Evolutionary conservation across 1,140 invertebrate genomes (phyloP).

Genomic region (Galleria mellonella): DNA sequence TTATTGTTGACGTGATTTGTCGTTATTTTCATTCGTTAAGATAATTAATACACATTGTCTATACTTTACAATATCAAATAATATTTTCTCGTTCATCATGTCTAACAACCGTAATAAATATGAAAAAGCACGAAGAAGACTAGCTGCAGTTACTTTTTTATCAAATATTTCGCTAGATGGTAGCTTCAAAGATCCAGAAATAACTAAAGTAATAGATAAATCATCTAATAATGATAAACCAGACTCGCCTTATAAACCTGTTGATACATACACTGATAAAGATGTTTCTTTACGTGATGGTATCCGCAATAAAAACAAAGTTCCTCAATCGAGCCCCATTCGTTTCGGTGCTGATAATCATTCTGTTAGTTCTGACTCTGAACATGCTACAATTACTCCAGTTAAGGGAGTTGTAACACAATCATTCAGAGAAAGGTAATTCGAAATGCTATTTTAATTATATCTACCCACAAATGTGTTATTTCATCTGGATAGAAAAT

Average conservation of each 20-base stretch:
- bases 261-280: conserved; percentile 31
- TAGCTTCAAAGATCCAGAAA: conserved; percentile 84
- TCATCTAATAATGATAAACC: conserved; percentile 43
- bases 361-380: conserved; percentile 80
- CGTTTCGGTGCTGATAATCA: conserved; percentile 69
- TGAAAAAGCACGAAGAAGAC: conserved; percentile 76
- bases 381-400: conserved; percentile 72
- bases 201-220: conserved; percentile 43
- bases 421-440: conserved; percentile 78
- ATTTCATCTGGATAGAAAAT: too few relatives aligned
- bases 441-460: too few relatives aligned
- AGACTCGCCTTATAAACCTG: conserved; percentile 22
- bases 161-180: conserved; percentile 96
- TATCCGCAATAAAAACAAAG: conserved; percentile 34
- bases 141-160: conserved; percentile 92
- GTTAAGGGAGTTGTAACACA: conserved; percentile 37
- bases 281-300: conserved; percentile 24
- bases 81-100: conserved; percentile 22
- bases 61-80: background rate
- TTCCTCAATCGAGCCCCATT: conserved; percentile 47
- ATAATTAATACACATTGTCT: too few relatives aligned
- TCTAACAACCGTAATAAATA: conserved; percentile 56
- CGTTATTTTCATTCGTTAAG: too few relatives aligned
- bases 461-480: too few relatives aligned
- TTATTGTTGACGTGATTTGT: too few relatives aligned